A percentile compares a stretch with the other conserved stretches of the same genome.
phyloP scores from a whole-genome alignment of 2,113 vertebrate genomes.

The Salvelinus fontinalis region DNA sequence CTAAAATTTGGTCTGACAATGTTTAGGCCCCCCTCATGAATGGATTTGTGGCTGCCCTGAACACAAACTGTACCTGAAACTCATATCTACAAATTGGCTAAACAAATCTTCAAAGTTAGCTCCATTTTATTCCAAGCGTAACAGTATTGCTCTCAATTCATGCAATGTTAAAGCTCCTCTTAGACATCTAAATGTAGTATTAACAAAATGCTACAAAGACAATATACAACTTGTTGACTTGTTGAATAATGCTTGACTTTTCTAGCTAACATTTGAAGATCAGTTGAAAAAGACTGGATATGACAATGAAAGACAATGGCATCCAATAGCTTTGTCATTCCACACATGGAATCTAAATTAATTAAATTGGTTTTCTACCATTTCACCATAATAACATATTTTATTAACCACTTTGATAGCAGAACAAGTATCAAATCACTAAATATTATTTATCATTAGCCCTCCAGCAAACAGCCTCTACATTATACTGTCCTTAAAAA shows the following conservation, averaged over 20 bases:
- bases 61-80: background rate
- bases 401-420: too few relatives aligned
- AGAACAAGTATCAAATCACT: too few relatives aligned
- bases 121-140: background rate
- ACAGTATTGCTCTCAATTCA: background rate
- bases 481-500: background rate
- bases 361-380: too few relatives aligned
- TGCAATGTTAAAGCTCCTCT: background rate
- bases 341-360: background rate
- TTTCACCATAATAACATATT: too few relatives aligned
- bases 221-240: background rate
- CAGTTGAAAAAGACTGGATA: background rate
- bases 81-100: background rate
- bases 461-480: background rate
- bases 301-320: background rate
- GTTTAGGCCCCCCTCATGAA: background rate
- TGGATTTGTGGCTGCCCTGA: background rate
- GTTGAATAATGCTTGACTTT: background rate
- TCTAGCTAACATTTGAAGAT: background rate
- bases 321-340: background rate
- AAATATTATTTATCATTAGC: background rate
- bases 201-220: background rate
- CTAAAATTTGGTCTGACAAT: background rate
- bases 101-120: background rate
- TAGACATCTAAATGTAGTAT: too few relatives aligned